Evolutionary conservation across 2,888 invertebrate species (phyloP).

Genomic region (Argynnis bischoffii): DNA sequence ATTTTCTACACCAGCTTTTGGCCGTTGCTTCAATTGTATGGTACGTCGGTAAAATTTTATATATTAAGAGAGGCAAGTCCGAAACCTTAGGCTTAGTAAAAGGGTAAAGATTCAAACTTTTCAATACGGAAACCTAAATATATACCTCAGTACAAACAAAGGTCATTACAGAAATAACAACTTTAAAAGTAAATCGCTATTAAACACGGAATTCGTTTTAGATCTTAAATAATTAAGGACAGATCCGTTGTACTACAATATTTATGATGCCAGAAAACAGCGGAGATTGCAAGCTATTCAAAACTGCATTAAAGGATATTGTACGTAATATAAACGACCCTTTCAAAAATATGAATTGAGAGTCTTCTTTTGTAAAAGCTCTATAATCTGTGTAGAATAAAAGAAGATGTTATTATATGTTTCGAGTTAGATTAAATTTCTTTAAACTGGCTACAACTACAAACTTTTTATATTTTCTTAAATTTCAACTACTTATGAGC

Average conservation of each 20-base stretch:
- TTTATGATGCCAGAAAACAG: conserved; percentile 16
- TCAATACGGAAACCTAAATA: too few species aligned
- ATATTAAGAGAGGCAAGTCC: too few species aligned
- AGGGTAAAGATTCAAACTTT: too few species aligned
- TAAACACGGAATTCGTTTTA: neutral
- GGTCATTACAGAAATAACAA: too few species aligned
- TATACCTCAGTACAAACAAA: too few species aligned
- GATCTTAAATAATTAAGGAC: conserved; percentile 8
- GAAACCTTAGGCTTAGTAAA: too few species aligned
- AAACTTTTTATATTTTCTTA: too few species aligned
- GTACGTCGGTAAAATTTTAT: too few species aligned
- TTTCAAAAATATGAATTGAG: conserved; percentile 9
- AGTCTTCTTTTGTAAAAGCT: conserved; percentile 13
- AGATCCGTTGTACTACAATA: conserved; percentile 14
- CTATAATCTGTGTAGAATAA: neutral
- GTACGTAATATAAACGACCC: conserved; percentile 10
- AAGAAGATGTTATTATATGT: neutral
- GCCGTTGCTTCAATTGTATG: too few species aligned
- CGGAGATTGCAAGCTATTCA: conserved; percentile 15
- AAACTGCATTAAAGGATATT: conserved; percentile 23
- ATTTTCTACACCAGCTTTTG: neutral
- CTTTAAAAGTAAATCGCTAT: conserved; percentile 5
- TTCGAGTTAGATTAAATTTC: too few species aligned
- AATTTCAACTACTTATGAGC: too few species aligned
- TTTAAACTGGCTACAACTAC: too few species aligned